Evolutionary conservation across 2,797 vertebrate genomes (phyloP).

Genomic region (Lagorchestes hirsutus): DNA sequence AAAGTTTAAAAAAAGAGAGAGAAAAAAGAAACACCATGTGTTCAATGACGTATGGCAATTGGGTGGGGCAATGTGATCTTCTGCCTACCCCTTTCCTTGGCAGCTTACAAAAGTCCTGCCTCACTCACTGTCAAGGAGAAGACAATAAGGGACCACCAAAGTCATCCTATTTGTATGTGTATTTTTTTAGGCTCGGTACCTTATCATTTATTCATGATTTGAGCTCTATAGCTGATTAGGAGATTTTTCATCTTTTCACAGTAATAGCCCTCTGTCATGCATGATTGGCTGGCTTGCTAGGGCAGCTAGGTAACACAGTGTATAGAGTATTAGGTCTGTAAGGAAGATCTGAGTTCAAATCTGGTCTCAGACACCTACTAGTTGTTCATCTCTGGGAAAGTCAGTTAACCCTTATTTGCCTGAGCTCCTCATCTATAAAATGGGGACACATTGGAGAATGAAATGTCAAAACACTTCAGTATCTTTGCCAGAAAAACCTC

Average conservation of each 20-base stretch:
- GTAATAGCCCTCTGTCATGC: not conserved
- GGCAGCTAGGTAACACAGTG: not conserved
- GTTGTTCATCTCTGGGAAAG: not conserved
- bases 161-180: not conserved
- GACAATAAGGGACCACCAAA: not conserved
- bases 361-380: not conserved
- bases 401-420: not conserved
- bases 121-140: not conserved
- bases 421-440: not conserved
- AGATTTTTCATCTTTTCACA: not conserved
- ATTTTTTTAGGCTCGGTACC: not conserved
- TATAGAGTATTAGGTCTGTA: not conserved
- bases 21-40: not conserved
- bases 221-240: not conserved
- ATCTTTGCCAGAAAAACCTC: not conserved
- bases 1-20: not conserved
- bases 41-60: not conserved
- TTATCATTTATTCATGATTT: not conserved
- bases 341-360: not conserved
- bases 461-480: not conserved
- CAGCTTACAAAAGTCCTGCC: not conserved
- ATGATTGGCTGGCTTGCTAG: not conserved
- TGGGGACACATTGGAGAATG: not conserved
- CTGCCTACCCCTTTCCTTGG: not conserved
- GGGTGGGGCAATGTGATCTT: not conserved